phyloP scores from a whole-genome alignment of 2,113 vertebrate genomes.

The Cebidichthys violaceus region DNA sequence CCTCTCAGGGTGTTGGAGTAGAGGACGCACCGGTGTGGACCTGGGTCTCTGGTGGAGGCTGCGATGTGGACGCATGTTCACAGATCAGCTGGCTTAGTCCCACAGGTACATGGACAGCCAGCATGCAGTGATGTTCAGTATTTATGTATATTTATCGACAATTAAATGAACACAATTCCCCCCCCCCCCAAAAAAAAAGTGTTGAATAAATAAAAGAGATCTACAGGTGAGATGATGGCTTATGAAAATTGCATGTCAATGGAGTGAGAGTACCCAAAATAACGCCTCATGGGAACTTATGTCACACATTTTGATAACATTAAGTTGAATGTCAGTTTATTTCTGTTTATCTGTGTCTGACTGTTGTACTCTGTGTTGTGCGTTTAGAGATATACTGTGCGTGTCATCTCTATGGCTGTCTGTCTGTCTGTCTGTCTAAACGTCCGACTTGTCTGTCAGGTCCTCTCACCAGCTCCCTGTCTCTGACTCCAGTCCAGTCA shows the following conservation, averaged over 20 bases:
- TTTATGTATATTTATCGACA: too few relatives aligned
- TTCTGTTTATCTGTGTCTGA: slow-evolving; percentile 1
- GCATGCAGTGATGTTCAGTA: background rate
- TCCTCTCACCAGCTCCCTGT: slow-evolving; percentile 87
- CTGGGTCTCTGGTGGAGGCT: slow-evolving; percentile 93
- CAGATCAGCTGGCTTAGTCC: slow-evolving; percentile 89
- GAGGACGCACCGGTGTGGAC: slow-evolving; percentile 88
- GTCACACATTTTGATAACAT: background rate
- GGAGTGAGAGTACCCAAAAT: background rate
- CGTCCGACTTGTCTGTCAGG: slow-evolving; percentile 75
- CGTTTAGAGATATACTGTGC: background rate
- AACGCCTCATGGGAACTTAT: background rate
- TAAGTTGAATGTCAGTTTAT: background rate
- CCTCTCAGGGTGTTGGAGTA: slow-evolving; percentile 79
- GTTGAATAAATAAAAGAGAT: background rate
- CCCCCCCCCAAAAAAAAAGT: too few relatives aligned
- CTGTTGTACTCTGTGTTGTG: slow-evolving; percentile 18
- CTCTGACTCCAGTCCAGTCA: slow-evolving; percentile 91
- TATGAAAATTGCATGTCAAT: background rate
- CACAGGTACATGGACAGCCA: slow-evolving; percentile 63
- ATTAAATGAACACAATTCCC: too few relatives aligned
- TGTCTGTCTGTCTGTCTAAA: slow-evolving; percentile 15
- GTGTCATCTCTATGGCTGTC: background rate
- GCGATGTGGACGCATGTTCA: slow-evolving; percentile 85
- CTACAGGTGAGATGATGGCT: background rate